These are phyloP conservation scores for Thermophis baileyi DNA, from an alignment of 2,113 vertebrate genomes.

Conservation along the genomic window DNA sequence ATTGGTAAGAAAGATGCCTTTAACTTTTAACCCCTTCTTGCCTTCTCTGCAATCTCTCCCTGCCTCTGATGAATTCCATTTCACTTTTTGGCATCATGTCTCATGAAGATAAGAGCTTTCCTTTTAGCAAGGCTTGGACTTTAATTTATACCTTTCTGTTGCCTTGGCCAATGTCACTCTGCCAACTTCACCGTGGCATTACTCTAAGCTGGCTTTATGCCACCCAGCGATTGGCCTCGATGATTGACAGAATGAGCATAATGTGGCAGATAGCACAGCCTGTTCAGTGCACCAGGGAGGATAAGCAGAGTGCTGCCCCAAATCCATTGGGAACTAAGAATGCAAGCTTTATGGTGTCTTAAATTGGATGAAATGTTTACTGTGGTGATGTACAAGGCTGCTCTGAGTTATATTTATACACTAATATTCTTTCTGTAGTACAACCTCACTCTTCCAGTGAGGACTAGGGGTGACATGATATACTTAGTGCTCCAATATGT, in stretches of 20 bases:
- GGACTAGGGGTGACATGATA: neutral
- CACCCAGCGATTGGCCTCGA: rapidly evolving
- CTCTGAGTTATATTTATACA: neutral
- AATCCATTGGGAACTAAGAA: neutral
- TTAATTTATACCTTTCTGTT: neutral
- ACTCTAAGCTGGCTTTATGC: neutral
- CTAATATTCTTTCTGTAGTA: neutral
- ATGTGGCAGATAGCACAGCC: rapidly evolving
- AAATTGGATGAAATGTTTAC: rapidly evolving
- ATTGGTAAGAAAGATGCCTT: neutral
- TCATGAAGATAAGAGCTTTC: neutral
- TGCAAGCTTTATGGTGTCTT: neutral
- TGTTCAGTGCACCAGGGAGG: neutral
- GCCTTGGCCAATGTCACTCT: neutral
- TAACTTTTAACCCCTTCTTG: neutral
- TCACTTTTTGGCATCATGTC: neutral
- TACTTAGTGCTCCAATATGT: neutral
- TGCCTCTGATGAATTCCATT: neutral
- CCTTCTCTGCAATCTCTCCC: rapidly evolving
- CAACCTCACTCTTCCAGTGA: neutral
- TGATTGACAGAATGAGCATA: neutral
- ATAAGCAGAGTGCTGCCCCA: rapidly evolving
- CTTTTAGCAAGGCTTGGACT: neutral
- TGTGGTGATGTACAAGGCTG: neutral
- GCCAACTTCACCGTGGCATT: rapidly evolving